Evolutionary conservation across 1,140 invertebrate species (phyloP).

Genomic region (Euborellia annulipes): DNA sequence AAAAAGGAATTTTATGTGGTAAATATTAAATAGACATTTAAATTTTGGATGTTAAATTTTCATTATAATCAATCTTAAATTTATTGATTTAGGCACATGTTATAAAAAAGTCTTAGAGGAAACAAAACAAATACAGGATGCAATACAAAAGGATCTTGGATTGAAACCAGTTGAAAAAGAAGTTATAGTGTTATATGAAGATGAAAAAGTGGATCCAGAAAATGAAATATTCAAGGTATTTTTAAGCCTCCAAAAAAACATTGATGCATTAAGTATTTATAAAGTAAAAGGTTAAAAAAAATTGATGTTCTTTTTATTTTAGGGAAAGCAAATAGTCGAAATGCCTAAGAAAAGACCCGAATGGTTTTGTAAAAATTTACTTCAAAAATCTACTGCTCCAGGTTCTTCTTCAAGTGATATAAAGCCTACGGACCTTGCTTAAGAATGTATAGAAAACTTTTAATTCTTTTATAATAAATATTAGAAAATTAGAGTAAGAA

Average conservation of each 20-base stretch:
- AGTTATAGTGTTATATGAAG: conserved; percentile 68
- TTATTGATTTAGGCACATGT: conserved; percentile 45
- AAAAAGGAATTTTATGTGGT: conserved; percentile 62
- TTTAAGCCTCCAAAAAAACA: neutral
- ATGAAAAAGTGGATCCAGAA: conserved; percentile 40
- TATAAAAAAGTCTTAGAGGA: conserved; percentile 64
- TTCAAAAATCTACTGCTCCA: conserved; percentile 55
- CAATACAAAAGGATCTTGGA: conserved; percentile 51
- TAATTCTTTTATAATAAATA: conserved; percentile 10
- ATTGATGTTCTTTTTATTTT: conserved; percentile 13
- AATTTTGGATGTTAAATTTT: too few species aligned
- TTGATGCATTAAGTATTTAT: conserved; percentile 1
- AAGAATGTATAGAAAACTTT: conserved; percentile 13
- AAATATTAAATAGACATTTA: conserved; percentile 27
- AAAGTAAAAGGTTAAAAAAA: conserved; percentile 1
- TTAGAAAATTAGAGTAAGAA: conserved; percentile 2
- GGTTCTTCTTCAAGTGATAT: conserved; percentile 46
- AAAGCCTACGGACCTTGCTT: conserved; percentile 53
- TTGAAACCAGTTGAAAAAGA: conserved; percentile 61
- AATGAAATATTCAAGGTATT: conserved; percentile 26
- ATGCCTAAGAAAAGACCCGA: conserved; percentile 50
- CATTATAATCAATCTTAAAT: neutral
- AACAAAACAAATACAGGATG: conserved; percentile 57
- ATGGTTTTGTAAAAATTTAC: conserved; percentile 68
- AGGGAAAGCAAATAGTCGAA: conserved; percentile 53